Base-by-base conservation (phyloP, 1,140 invertebrate genomes). In the Saccostrea echinata region DNA sequence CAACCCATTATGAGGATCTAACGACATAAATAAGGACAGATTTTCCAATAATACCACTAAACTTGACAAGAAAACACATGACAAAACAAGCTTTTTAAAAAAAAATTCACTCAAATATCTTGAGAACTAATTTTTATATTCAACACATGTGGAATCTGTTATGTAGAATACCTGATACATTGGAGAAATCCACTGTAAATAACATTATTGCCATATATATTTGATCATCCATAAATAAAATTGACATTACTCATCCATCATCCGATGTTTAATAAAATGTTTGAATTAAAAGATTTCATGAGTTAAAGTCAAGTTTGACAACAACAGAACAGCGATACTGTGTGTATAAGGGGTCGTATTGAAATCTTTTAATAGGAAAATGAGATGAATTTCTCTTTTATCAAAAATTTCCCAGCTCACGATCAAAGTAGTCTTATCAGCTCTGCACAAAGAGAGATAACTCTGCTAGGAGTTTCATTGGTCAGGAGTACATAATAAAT, bases 371-470 rank as follows among this genome's bases (percentile, higher is more conserved):
- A 30, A 30, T 76, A 12, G 27, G 27, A 76, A 76, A 76, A 30
- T 33, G 11, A 12, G 68, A 76, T 76, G 68, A 76, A 33, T 30
- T 30, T 76, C 24, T 30, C 24, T 33, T 61, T 61, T n/a, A 61
- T 61, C 30, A 76, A 76, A 76, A 18, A 12, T 27, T 13, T 76
- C 30, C 24, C 13, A 76, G 27, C 24, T 24, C 3, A 9, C 13
- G 9, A 57, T 57, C 55, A 57, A 57, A 61, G 55, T 2, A n/a
- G 18, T 61, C 55, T 61, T 61, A 61, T 61, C 27, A 30, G 55
- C 27, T 33, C 68, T 76, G 27, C 33, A 18, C 30, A 27, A 76
- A 76, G 68, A 76, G 68, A 76, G 68, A 76, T 13, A 76, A 76
- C 68, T 76, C 68, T 76, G 13, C 3, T 27, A 30, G 11, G 13